A percentile compares a stretch with the other conserved stretches of the same genome.
These are phyloP conservation scores for Miichthys miiuy DNA, from an alignment of 2,797 vertebrate species.

Conservation along the genomic window DNA sequence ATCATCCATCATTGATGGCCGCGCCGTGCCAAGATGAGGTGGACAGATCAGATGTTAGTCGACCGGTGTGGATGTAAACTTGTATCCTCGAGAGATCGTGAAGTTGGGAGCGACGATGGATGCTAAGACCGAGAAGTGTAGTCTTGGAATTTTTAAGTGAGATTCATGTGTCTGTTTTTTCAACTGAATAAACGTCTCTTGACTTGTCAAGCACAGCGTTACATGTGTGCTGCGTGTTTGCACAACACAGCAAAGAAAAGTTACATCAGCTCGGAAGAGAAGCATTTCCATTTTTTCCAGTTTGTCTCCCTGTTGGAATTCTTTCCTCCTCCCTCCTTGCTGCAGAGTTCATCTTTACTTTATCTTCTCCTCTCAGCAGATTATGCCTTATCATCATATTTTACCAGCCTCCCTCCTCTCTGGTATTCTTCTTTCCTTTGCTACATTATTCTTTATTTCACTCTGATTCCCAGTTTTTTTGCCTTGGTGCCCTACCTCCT, in stretches of 20 bases:
- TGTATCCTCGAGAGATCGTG: constrained; percentile 14
- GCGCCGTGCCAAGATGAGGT: constrained; percentile 58
- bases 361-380: constrained; percentile 33
- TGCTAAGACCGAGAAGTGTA: neutral
- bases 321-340: neutral
- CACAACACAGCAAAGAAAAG: constrained; percentile 3
- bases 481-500: neutral
- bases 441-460: constrained; percentile 15
- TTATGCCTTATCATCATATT: constrained; percentile 47
- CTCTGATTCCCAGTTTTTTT: constrained; percentile 27
- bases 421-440: constrained; percentile 25
- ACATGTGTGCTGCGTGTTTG: constrained; percentile 5
- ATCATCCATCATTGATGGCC: constrained; percentile 82
- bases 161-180: neutral
- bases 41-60: constrained; percentile 67
- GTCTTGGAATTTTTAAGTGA: neutral
- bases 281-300: constrained; percentile 26
- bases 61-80: constrained; percentile 50
- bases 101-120: constrained; percentile 1
- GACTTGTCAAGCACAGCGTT: neutral
- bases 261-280: constrained; percentile 12
- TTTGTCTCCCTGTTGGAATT: constrained; percentile 1
- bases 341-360: constrained; percentile 38
- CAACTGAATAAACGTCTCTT: neutral
- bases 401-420: constrained; percentile 5